These are phyloP conservation scores for Manis crassicaudata DNA, from an alignment of 2,797 vertebrate genomes.

Conservation along the genomic window DNA sequence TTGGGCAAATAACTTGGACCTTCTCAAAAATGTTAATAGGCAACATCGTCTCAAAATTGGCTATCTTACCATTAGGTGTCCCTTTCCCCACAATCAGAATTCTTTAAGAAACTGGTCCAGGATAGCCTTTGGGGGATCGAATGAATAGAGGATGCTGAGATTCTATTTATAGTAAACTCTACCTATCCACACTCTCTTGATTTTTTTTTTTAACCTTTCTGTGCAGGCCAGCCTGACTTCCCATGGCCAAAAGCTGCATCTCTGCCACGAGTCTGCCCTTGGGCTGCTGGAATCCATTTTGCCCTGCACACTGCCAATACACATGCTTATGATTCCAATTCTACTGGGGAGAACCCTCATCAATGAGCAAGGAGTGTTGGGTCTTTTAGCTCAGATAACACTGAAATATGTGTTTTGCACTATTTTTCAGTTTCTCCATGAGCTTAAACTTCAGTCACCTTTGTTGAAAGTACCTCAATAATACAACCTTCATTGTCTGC, in stretches of 20 bases:
- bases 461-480: neutral
- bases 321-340: neutral
- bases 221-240: neutral
- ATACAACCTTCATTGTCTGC: neutral
- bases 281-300: neutral
- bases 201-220: neutral
- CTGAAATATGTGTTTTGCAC: neutral
- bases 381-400: neutral
- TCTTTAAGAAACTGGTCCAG: neutral
- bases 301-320: neutral
- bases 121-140: neutral
- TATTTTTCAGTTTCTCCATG: neutral
- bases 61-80: neutral
- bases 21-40: constrained; percentile 18
- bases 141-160: neutral
- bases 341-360: neutral
- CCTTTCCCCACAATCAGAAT: neutral
- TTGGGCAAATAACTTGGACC: neutral
- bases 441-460: neutral
- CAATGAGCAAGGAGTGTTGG: neutral
- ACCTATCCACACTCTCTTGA: neutral
- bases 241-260: neutral
- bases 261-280: neutral
- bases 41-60: neutral
- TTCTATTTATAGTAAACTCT: neutral